phyloP scores from a whole-genome alignment of 2,113 vertebrate species.

The Prietella phreatophila region DNA sequence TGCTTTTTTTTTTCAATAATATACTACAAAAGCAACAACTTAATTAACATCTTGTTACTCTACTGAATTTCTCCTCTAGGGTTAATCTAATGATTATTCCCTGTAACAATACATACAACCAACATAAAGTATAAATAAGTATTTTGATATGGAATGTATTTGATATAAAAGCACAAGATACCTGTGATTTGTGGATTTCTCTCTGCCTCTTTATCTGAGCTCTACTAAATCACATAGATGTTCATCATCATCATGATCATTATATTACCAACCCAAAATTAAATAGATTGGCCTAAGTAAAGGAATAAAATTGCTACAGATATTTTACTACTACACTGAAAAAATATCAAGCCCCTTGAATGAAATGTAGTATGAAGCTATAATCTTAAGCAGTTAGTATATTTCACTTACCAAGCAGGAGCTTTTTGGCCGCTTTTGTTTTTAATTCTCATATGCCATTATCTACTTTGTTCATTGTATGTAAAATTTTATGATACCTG shows the following conservation, averaged over 20 bases:
- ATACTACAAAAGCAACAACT: background rate
- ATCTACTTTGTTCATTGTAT: no score
- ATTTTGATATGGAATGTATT: background rate
- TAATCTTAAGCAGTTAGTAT: no score
- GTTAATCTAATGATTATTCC: background rate
- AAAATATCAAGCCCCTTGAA: background rate
- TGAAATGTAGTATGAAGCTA: background rate
- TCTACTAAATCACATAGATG: background rate
- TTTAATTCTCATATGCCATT: no score
- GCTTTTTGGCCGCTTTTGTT: no score
- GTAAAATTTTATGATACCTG: background rate
- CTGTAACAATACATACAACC: background rate
- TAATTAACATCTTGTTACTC: no score
- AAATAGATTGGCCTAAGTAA: background rate
- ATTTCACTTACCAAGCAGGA: no score
- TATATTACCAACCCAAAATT: background rate
- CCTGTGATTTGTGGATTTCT: background rate
- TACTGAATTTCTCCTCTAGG: background rate
- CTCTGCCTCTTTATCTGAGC: background rate
- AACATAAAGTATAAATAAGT: background rate
- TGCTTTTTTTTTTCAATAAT: background rate
- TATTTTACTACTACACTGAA: no score
- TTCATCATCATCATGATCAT: background rate
- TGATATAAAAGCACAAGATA: background rate
- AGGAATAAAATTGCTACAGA: background rate